Evolutionary conservation across 1,140 invertebrate genomes (phyloP).

Genomic region (Papilio dardanus): DNA sequence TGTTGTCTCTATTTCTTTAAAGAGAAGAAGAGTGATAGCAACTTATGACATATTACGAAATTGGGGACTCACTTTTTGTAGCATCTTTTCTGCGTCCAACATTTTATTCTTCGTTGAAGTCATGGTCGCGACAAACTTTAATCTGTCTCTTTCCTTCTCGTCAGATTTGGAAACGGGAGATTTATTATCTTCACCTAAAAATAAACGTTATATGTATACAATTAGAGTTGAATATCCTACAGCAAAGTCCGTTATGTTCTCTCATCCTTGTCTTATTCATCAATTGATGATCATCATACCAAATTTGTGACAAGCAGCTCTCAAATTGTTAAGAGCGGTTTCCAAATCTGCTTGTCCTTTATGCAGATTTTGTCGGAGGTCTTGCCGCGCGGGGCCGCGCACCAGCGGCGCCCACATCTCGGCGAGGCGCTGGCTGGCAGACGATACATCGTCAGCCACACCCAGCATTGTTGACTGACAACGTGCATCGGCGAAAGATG

Average conservation of each 20-base stretch:
- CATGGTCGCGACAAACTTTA: slow-evolving; percentile 5
- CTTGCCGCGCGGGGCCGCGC: slow-evolving; percentile 14
- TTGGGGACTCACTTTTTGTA: not conserved
- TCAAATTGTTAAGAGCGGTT: slow-evolving; percentile 22
- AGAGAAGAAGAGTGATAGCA: too few species aligned
- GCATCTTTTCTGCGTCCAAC: slow-evolving; percentile 4
- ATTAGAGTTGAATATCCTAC: too few species aligned
- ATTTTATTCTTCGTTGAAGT: slow-evolving; percentile 3
- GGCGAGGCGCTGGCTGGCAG: slow-evolving; percentile 18
- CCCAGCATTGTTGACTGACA: slow-evolving; percentile 40
- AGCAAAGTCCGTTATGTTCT: too few species aligned
- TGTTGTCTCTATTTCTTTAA: not conserved
- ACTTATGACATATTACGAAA: not conserved
- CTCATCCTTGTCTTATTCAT: too few species aligned
- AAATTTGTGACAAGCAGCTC: slow-evolving; percentile 19
- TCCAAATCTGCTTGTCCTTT: not conserved
- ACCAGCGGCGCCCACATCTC: slow-evolving; percentile 37
- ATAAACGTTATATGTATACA: too few species aligned
- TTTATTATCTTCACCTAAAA: not conserved
- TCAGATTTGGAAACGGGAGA: not conserved
- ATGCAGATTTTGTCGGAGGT: not conserved
- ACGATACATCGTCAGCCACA: slow-evolving; percentile 29
- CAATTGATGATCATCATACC: too few species aligned
- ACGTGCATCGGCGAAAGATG: slow-evolving; percentile 35
- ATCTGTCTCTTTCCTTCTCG: not conserved